Evolutionary conservation across 2,113 vertebrate species (phyloP).

Genomic region (Pseudorectes ferrugineus): DNA sequence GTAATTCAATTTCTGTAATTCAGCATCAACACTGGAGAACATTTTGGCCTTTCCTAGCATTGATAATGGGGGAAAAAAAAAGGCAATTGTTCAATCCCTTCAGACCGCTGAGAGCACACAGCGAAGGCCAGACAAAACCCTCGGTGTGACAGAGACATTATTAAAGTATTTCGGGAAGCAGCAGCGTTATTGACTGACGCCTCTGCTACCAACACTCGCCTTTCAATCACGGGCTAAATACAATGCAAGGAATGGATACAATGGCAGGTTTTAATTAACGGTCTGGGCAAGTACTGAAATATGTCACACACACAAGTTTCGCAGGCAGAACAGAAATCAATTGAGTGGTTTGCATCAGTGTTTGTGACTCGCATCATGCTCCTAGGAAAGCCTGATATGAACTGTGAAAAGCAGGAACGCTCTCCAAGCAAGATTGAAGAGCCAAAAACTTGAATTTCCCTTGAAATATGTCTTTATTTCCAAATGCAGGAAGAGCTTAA

Average conservation of each 20-base stretch:
- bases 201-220: background rate
- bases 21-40: conserved; percentile 5
- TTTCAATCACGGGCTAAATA: background rate
- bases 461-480: background rate
- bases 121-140: background rate
- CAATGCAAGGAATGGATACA: background rate
- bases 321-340: background rate
- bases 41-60: conserved; percentile 23
- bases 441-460: background rate
- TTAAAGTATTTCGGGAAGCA: conserved; percentile 12
- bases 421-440: background rate
- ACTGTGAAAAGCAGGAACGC: background rate
- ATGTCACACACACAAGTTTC: background rate
- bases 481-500: background rate
- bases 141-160: background rate
- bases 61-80: conserved; percentile 46
- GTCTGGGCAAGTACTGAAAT: background rate
- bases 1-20: conserved; percentile 29
- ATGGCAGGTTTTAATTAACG: conserved; percentile 21
- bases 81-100: conserved; percentile 25
- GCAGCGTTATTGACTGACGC: background rate
- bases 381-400: background rate
- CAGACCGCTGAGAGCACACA: background rate
- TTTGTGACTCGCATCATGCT: background rate
- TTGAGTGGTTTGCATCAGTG: background rate